These are phyloP conservation scores for Diorhabda carinulata DNA, from an alignment of 1,140 invertebrate genomes.

Conservation along the genomic window DNA sequence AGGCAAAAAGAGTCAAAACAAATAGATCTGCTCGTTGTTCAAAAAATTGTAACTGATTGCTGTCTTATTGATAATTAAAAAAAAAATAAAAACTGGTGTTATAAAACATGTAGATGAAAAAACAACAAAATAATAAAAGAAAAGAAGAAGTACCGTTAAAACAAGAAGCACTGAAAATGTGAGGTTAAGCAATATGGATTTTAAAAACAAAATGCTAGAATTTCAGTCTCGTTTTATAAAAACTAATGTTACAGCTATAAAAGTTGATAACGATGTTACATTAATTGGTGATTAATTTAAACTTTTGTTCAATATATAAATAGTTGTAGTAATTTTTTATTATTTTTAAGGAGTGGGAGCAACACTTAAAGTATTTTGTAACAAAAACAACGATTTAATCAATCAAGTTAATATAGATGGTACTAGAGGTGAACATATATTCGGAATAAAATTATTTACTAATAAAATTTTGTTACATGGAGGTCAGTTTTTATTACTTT, in stretches of 20 bases:
- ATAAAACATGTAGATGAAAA: too few relatives aligned
- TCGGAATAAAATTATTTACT: conserved; percentile 46
- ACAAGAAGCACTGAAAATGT: background rate
- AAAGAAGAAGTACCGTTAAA: background rate
- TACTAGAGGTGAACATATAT: conserved; percentile 49
- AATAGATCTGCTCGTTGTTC: too few relatives aligned
- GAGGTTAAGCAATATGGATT: background rate
- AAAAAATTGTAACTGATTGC: too few relatives aligned
- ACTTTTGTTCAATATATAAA: background rate
- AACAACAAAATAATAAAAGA: too few relatives aligned
- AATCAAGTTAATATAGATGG: conserved; percentile 46
- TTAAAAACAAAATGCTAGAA: background rate
- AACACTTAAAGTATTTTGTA: conserved; percentile 44
- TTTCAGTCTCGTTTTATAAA: conserved; percentile 37
- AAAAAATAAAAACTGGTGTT: too few relatives aligned
- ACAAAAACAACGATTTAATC: conserved; percentile 38
- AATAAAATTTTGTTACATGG: conserved; percentile 50
- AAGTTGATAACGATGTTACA: conserved; percentile 43
- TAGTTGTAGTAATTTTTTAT: conserved; percentile 5
- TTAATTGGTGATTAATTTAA: conserved; percentile 46
- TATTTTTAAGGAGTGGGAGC: conserved; percentile 50
- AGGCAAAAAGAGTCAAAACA: too few relatives aligned
- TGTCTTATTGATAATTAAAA: too few relatives aligned
- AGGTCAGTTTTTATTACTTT: conserved; percentile 47
- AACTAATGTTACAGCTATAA: conserved; percentile 50